phyloP scores from a whole-genome alignment of 2,113 vertebrate genomes.

The Gymnocephalus cernua region DNA sequence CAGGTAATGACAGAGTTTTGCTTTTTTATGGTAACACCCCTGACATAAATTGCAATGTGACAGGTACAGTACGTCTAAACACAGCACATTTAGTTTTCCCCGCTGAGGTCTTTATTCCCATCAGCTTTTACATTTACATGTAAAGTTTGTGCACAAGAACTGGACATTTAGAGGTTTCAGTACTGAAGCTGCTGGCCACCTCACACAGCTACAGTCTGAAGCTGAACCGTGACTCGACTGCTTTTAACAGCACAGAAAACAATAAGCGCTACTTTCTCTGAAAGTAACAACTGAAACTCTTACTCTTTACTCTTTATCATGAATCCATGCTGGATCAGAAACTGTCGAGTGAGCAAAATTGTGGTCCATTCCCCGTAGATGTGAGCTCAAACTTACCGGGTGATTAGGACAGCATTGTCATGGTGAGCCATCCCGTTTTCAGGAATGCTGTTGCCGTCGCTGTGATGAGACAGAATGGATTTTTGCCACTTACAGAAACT shows the following conservation, averaged over 20 bases:
- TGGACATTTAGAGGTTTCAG: slow-evolving; percentile 1
- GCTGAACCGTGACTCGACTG: not conserved
- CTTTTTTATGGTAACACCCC: slow-evolving; percentile 66
- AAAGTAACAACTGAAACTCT: slow-evolving; percentile 14
- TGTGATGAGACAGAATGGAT: slow-evolving; percentile 97
- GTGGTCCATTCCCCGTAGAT: not conserved
- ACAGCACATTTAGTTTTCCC: slow-evolving; percentile 47
- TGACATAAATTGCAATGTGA: slow-evolving; percentile 66
- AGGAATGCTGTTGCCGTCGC: slow-evolving; percentile 98
- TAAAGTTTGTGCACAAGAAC: slow-evolving; percentile 11
- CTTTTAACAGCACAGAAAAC: slow-evolving; percentile 28
- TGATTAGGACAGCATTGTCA: slow-evolving; percentile 99
- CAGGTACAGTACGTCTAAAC: slow-evolving; percentile 51
- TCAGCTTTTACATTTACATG: slow-evolving; percentile 16
- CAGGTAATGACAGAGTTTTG: slow-evolving; percentile 77
- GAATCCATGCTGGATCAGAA: slow-evolving; percentile 1
- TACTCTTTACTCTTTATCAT: not conserved
- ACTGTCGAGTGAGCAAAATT: not conserved
- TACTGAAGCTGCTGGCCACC: not conserved
- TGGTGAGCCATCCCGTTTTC: slow-evolving; percentile 99
- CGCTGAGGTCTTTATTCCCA: slow-evolving; percentile 36
- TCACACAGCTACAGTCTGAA: not conserved
- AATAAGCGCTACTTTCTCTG: slow-evolving; percentile 16
- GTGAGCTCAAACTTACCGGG: slow-evolving; percentile 87
- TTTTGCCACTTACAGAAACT: slow-evolving; percentile 99